Evolutionary conservation across 2,888 invertebrate genomes (phyloP).

Genomic region (Drosophila emarginata): DNA sequence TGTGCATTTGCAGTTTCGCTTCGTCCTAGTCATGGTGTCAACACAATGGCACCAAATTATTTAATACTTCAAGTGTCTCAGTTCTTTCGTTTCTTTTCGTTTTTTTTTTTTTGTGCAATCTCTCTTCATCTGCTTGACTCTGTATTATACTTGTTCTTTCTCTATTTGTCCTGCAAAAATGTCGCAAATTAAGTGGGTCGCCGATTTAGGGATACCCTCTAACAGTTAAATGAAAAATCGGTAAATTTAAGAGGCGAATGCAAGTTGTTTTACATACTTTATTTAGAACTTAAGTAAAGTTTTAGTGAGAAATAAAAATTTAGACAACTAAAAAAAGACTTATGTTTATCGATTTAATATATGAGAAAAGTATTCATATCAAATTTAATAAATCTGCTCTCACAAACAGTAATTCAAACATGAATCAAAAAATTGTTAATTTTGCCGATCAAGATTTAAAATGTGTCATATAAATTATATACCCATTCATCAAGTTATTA

Average conservation of each 20-base stretch:
- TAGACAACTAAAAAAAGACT: too few species aligned
- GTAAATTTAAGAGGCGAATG: too few species aligned
- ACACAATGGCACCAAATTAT: conserved; percentile 79
- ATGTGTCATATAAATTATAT: too few species aligned
- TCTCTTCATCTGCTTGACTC: conserved; percentile 2
- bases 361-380: too few species aligned
- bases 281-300: too few species aligned
- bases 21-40: conserved; percentile 55
- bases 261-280: too few species aligned
- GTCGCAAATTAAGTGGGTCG: neutral
- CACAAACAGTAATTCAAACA: too few species aligned
- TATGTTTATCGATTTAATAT: too few species aligned
- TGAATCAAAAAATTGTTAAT: too few species aligned
- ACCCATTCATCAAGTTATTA: neutral
- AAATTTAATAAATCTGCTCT: too few species aligned
- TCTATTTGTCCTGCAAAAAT: conserved; percentile 1
- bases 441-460: too few species aligned
- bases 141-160: neutral
- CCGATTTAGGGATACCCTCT: neutral
- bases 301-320: too few species aligned
- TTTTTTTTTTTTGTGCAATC: neutral
- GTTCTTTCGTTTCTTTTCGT: conserved; percentile 21
- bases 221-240: neutral
- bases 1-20: conserved; percentile 32
- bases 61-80: conserved; percentile 74